phyloP scores from a whole-genome alignment of 2,797 vertebrate genomes.

The Mycteria americana region DNA sequence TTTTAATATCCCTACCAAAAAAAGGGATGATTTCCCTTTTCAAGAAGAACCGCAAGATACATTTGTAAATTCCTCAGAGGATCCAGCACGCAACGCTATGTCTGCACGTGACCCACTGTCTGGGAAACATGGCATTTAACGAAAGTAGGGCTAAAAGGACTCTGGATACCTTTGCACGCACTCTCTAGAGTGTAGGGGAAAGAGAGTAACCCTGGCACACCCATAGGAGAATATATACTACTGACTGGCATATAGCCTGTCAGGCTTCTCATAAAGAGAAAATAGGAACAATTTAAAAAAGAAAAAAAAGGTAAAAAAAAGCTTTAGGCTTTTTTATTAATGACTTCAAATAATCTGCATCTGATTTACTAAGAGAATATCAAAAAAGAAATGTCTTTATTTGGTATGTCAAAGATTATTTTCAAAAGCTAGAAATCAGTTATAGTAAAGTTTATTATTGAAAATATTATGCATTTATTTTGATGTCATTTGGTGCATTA shows the following conservation, averaged over 20 bases:
- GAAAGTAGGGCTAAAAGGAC: neutral
- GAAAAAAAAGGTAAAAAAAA: neutral
- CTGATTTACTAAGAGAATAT: neutral
- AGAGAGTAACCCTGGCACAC: neutral
- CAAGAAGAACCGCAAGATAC: neutral
- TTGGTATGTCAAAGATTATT: neutral
- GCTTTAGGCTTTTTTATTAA: neutral
- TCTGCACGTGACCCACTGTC: neutral
- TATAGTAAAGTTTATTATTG: neutral
- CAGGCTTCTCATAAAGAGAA: neutral
- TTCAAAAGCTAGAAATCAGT: neutral
- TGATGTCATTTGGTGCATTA: neutral
- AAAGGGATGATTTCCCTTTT: neutral
- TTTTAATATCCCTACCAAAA: too few species aligned
- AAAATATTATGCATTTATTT: neutral
- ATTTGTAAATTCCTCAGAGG: neutral
- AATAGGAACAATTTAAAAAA: neutral
- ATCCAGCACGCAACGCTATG: accelerated
- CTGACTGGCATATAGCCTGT: neutral
- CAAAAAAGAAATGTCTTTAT: neutral
- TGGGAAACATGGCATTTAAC: neutral
- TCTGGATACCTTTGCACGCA: neutral
- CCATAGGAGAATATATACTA: neutral
- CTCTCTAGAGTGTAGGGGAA: neutral
- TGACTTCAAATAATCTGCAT: neutral